Percentiles rank a stretch among this genome's conserved stretches.
Conservation (phyloP, 1,140 invertebrate genomes). For the Trichonephila inaurata region DNA sequence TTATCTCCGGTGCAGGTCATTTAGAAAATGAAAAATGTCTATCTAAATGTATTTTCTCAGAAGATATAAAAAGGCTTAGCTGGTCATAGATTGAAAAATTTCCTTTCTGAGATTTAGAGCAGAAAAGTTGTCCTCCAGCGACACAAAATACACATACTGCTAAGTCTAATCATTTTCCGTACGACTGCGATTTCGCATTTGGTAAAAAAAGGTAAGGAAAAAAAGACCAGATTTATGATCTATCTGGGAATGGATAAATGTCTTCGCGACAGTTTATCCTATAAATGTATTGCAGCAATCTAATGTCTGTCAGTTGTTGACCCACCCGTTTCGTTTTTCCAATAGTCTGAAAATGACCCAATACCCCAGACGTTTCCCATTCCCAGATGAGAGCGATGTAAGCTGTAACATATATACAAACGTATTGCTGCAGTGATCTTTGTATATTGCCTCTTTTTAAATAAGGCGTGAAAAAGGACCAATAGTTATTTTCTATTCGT, state of each 20-base stretch:
- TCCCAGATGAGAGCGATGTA: not conserved
- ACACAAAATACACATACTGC: not conserved
- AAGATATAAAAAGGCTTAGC: not conserved
- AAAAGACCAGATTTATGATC: constrained; percentile 36
- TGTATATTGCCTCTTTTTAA: not conserved
- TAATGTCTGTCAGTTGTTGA: constrained; percentile 37
- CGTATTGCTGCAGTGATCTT: not conserved
- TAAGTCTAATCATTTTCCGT: constrained; percentile 12
- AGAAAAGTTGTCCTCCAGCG: not conserved
- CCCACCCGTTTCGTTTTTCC: constrained; percentile 27
- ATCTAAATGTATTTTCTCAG: constrained; percentile 7
- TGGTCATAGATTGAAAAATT: constrained; percentile 16
- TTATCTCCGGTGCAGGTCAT: not conserved
- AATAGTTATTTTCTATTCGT: not conserved
- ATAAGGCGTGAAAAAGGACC: not conserved
- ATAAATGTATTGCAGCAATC: constrained; percentile 45
- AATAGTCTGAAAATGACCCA: constrained; percentile 50
- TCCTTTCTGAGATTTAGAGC: not conserved
- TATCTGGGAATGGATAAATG: constrained; percentile 29
- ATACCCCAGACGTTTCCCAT: not conserved
- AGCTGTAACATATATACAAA: not conserved
- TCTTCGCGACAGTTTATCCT: constrained; percentile 40
- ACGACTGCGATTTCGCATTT: not conserved
- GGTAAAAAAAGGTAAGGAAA: not conserved
- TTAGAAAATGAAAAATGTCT: not conserved